Evolutionary conservation across 2,797 vertebrate species (phyloP).

Genomic region (Aeoliscus strigatus): DNA sequence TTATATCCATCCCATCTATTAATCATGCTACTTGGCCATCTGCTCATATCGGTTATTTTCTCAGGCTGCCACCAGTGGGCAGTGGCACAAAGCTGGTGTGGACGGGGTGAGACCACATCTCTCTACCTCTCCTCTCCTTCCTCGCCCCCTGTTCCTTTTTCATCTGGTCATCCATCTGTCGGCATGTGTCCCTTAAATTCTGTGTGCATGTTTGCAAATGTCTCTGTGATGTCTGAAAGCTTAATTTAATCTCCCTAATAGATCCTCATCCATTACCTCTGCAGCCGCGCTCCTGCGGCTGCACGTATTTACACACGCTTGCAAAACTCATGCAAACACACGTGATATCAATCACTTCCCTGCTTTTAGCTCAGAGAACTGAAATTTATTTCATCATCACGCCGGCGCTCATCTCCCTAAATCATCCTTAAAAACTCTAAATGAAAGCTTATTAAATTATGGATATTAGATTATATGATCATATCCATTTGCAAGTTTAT

Average conservation of each 20-base stretch:
- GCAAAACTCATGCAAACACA: too few relatives aligned
- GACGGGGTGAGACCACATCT: slow-evolving; percentile 32
- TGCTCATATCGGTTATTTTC: slow-evolving; percentile 70
- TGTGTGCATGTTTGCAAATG: slow-evolving; percentile 16
- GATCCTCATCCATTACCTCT: slow-evolving; percentile 13
- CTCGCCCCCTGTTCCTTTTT: slow-evolving; percentile 10
- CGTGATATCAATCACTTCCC: too few relatives aligned
- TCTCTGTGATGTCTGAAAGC: slow-evolving; percentile 24
- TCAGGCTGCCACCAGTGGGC: slow-evolving; percentile 79
- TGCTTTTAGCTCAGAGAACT: too few relatives aligned
- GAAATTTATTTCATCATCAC: too few relatives aligned
- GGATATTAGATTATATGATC: too few relatives aligned
- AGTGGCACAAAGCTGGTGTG: slow-evolving; percentile 75
- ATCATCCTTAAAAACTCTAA: too few relatives aligned
- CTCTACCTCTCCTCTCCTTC: slow-evolving; percentile 25
- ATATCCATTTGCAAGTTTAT: not conserved
- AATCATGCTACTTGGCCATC: slow-evolving; percentile 14
- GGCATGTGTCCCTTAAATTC: slow-evolving; percentile 21
- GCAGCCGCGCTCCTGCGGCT: too few relatives aligned
- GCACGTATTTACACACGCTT: too few relatives aligned
- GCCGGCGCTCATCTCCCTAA: too few relatives aligned
- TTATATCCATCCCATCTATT: slow-evolving; percentile 3
- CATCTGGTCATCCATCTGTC: slow-evolving; percentile 22
- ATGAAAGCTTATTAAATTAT: too few relatives aligned
- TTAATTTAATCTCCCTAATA: slow-evolving; percentile 20